Percentiles rank a stretch among this genome's conserved stretches.
phyloP scores from a whole-genome alignment of 1,140 invertebrate species.

The Cotesia vestalis region DNA sequence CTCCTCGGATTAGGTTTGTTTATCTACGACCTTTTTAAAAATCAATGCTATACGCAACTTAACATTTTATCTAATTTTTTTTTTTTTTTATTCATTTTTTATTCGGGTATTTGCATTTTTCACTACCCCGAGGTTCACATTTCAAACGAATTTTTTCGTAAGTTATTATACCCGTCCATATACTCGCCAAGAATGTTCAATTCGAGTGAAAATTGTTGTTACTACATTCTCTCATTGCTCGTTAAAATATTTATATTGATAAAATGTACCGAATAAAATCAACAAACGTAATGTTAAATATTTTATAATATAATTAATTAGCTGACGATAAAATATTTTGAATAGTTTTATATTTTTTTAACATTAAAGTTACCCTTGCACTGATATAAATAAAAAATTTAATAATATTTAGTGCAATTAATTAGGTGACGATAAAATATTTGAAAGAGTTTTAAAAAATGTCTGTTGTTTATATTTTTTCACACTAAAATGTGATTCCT shows the following conservation, averaged over 20 bases:
- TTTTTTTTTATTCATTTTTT: not conserved
- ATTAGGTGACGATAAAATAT: too few relatives aligned
- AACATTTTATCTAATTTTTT: not conserved
- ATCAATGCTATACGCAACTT: not conserved
- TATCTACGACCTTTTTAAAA: conserved; percentile 10
- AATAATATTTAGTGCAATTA: too few relatives aligned
- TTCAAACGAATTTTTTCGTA: conserved; percentile 24
- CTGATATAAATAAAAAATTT: too few relatives aligned
- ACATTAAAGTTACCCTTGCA: too few relatives aligned
- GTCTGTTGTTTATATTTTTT: not conserved
- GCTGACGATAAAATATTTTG: too few relatives aligned
- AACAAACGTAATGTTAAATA: too few relatives aligned
- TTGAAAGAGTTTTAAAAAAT: not conserved
- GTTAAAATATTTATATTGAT: conserved; percentile 19
- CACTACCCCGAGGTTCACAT: not conserved
- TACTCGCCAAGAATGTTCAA: not conserved
- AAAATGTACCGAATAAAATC: not conserved
- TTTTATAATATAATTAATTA: too few relatives aligned
- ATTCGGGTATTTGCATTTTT: not conserved
- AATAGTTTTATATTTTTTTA: too few relatives aligned
- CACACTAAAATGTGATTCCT: not conserved
- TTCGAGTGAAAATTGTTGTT: conserved; percentile 27
- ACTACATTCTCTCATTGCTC: conserved; percentile 16
- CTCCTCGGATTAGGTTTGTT: conserved; percentile 33
- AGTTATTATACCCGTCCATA: not conserved